A percentile compares a stretch with the other conserved stretches of the same genome.
phyloP scores from a whole-genome alignment of 2,797 vertebrate species.

The Toxotes lorentzi region DNA sequence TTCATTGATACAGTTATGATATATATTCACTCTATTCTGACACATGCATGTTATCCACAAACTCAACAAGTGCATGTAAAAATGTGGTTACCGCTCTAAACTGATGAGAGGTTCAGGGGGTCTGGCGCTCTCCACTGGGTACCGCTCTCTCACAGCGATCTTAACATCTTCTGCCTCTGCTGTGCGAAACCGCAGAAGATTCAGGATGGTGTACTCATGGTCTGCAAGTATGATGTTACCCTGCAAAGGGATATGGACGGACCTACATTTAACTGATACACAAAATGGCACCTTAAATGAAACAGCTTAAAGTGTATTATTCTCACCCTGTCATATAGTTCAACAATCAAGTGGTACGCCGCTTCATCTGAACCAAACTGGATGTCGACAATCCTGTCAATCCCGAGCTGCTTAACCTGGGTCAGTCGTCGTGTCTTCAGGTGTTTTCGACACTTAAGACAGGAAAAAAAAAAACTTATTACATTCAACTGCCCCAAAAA shows the following conservation, averaged over 20 bases:
- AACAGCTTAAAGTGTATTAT: background rate
- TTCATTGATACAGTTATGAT: background rate
- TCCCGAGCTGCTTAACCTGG: slow-evolving; percentile 91
- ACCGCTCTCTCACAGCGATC: slow-evolving; percentile 94
- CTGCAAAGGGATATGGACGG: slow-evolving; percentile 75
- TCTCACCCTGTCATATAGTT: slow-evolving; percentile 97
- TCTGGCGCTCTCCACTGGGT: slow-evolving; percentile 91
- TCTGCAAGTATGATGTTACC: slow-evolving; percentile 96
- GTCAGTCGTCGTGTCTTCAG: slow-evolving; percentile 91
- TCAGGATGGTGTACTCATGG: slow-evolving; percentile 93
- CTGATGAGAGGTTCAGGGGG: slow-evolving; percentile 86
- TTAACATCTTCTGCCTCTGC: slow-evolving; percentile 93
- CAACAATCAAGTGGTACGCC: slow-evolving; percentile 95
- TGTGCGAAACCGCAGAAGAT: slow-evolving; percentile 94
- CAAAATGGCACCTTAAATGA: background rate
- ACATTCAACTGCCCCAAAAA: too few species aligned
- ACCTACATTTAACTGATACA: background rate
- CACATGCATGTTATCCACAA: background rate
- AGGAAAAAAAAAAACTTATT: slow-evolving; percentile 11
- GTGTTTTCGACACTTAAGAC: slow-evolving; percentile 93
- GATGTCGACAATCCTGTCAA: slow-evolving; percentile 96
- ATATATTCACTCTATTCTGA: background rate
- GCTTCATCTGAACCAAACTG: slow-evolving; percentile 97
- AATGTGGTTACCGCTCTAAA: slow-evolving; percentile 86
- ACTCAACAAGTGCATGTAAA: background rate